These are phyloP conservation scores for Sylvia borin DNA, from an alignment of 2,797 vertebrate species.

Conservation along the genomic window DNA sequence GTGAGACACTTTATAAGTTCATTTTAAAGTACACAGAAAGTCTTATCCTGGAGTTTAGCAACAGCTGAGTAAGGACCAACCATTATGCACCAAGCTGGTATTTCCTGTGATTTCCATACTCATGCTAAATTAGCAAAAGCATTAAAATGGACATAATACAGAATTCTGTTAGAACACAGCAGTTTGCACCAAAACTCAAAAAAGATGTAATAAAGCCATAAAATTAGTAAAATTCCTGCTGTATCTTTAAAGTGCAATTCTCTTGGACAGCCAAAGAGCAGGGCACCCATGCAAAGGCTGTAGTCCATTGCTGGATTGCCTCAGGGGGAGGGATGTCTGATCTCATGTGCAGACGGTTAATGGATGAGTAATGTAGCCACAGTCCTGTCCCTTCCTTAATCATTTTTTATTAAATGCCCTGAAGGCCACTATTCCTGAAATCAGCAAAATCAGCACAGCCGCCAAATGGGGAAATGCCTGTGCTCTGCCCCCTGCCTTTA, in stretches of 20 bases:
- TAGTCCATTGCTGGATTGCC: neutral
- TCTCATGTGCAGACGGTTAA: neutral
- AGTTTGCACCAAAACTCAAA: neutral
- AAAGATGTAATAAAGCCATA: neutral
- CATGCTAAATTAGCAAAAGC: neutral
- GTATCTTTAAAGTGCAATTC: neutral
- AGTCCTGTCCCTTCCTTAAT: slow-evolving; percentile 26
- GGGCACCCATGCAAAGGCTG: neutral
- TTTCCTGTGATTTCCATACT: neutral
- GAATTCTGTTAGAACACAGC: neutral
- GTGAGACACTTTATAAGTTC: neutral
- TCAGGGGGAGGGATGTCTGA: neutral
- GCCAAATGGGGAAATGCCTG: neutral
- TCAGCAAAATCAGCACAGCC: neutral
- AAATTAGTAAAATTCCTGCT: neutral
- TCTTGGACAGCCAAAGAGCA: neutral
- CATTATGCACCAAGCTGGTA: neutral
- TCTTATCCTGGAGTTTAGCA: neutral
- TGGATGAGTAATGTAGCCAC: neutral
- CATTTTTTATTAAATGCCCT: slow-evolving; percentile 34
- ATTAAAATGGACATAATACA: neutral
- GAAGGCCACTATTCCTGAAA: neutral
- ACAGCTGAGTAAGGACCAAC: neutral
- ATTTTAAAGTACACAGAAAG: neutral
- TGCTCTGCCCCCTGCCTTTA: rapidly evolving